phyloP scores from a whole-genome alignment of 2,888 invertebrate genomes.

The Bugula neritina region DNA sequence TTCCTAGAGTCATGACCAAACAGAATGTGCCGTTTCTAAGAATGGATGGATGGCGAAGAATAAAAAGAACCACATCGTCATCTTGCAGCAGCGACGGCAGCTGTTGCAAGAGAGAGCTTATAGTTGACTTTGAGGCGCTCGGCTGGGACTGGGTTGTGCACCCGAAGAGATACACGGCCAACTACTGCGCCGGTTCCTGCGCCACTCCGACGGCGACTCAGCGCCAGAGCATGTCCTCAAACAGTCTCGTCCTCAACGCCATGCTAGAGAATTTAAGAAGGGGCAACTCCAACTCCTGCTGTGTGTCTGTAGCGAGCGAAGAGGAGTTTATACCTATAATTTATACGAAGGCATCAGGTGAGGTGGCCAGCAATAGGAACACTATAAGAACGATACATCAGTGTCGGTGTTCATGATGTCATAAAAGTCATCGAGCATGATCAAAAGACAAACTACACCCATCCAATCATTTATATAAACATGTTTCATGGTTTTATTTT shows the following conservation, averaged over 20 bases:
- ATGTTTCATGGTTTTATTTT: too few species aligned
- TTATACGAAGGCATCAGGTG: not conserved
- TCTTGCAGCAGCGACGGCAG: conserved; percentile 63
- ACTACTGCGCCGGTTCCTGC: conserved; percentile 93
- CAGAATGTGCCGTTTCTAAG: conserved; percentile 17
- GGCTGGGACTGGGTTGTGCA: conserved; percentile 98
- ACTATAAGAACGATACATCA: conserved; percentile 4
- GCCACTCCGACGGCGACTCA: conserved; percentile 51
- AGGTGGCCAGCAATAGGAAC: not conserved
- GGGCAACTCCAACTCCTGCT: not conserved
- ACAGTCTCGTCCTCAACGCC: not conserved
- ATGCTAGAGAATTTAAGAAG: not conserved
- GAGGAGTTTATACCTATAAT: not conserved
- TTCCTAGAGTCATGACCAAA: conserved; percentile 1
- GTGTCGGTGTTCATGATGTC: not conserved
- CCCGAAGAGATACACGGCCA: conserved; percentile 87
- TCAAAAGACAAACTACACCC: not conserved
- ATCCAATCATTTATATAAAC: not conserved
- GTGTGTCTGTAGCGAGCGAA: not conserved
- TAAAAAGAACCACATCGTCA: not conserved
- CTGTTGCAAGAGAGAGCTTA: conserved; percentile 88
- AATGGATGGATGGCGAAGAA: not conserved
- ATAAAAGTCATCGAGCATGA: not conserved
- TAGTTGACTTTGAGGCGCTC: conserved; percentile 87
- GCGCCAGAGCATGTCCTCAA: not conserved